Conservation (phyloP, 2,888 invertebrate genomes). For the Cistogaster globosa region DNA sequence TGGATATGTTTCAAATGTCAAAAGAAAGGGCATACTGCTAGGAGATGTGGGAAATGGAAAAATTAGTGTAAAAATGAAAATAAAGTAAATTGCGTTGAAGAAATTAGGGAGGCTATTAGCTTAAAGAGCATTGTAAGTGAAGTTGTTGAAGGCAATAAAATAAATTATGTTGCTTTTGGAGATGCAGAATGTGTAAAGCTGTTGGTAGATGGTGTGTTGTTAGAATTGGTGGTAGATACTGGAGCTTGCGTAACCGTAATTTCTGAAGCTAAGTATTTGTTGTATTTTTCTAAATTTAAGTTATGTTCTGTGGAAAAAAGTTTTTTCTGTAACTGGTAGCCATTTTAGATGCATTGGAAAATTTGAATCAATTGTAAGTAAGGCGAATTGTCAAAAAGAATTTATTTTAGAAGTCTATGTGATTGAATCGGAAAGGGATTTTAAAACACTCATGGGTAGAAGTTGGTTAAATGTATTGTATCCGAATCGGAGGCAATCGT, state of each 20-base stretch:
- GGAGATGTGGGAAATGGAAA: not conserved
- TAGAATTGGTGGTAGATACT: conserved; percentile 60
- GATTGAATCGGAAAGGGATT: conserved; percentile 48
- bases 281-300: conserved; percentile 35
- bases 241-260: conserved; percentile 31
- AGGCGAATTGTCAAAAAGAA: conserved; percentile 12
- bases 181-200: conserved; percentile 20
- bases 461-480: conserved; percentile 53
- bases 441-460: conserved; percentile 50
- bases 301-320: conserved; percentile 39
- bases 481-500: conserved; percentile 29
- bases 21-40: conserved; percentile 37
- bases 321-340: conserved; percentile 47
- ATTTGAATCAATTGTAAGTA: conserved; percentile 33
- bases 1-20: conserved; percentile 47
- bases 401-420: conserved; percentile 41
- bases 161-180: not conserved
- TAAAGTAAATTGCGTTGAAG: not conserved
- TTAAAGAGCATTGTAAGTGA: conserved; percentile 6
- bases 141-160: not conserved
- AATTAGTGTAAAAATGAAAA: not conserved
- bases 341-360: conserved; percentile 40
- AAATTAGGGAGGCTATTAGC: not conserved
- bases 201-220: conserved; percentile 24
- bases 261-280: conserved; percentile 44